Base-by-base conservation (phyloP, 2,888 invertebrate genomes). In the Dynastes grantii region DNA sequence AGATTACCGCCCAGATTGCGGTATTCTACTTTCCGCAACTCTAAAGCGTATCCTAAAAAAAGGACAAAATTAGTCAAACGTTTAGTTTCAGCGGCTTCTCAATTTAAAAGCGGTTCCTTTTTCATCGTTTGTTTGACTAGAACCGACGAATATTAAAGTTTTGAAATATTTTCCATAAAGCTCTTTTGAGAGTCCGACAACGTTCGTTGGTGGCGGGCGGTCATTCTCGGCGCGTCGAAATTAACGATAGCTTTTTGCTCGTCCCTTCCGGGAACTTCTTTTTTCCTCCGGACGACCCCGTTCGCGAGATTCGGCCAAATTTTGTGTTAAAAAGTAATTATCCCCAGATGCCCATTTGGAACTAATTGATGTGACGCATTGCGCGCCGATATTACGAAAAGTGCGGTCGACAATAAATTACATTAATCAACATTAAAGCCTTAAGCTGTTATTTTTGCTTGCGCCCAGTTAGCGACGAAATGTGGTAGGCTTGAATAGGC, bases 131-230 rank as follows among this genome's bases (percentile, higher is more conserved):
- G n/a, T 53, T 16, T 22, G 22, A 22, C 55, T 22, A 16, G 5
- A 58, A 1, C 68, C 27, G 51, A 27, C 51, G 68, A 51, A 32
- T 58, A 71, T 58, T 71, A 71, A 71, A 71, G 53, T 58, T 71
- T 71, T 58, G 71, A 71, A 71, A 71, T 71, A 55, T 71, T 71
- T 58, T 71, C 71, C 55, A 58, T 71, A 71, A 71, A 71, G 55
- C 32, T 55, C 71, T 58, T 55, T 75, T 22, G n/a, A 45, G 13
- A 75, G 61, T 58, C 71, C 27, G 40, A 27, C 58, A 16, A 63
- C 58, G 61, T 63, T 45, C 61, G 61, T 8, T 40, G 55, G n/a
- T 53, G n/a, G 40, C 4, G 37, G 6, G 32, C 32, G 32, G 45
- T 45, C 45, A 45, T 22, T 22, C 55, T 58, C 58, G 37, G 32